These are phyloP conservation scores for Protonemura montana DNA, from an alignment of 2,888 invertebrate species.

Conservation along the genomic window DNA sequence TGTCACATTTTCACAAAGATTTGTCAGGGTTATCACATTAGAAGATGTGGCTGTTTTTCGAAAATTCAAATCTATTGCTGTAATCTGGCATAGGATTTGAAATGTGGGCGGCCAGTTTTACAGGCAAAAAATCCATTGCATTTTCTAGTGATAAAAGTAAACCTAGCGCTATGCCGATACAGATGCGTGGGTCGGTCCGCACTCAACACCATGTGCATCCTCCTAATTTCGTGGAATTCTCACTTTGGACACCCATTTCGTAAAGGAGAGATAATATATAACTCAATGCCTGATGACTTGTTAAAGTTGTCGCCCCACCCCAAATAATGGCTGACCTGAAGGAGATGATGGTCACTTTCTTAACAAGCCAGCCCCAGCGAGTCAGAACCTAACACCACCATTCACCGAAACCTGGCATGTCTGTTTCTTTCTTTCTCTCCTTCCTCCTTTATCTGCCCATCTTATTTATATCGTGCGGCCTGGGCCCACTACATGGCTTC, in stretches of 20 bases:
- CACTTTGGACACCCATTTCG: slow-evolving; percentile 26
- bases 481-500: background rate
- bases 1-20: no score
- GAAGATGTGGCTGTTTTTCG: no score
- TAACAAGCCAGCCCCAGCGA: slow-evolving; percentile 19
- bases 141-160: no score
- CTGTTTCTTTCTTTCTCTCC: slow-evolving; percentile 22
- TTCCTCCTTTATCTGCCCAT: background rate
- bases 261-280: slow-evolving; percentile 30
- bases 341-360: slow-evolving; percentile 21
- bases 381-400: slow-evolving; percentile 9
- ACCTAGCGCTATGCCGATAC: no score
- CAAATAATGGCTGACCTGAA: slow-evolving; percentile 7
- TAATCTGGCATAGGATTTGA: no score
- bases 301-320: slow-evolving; percentile 31
- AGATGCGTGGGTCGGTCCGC: no score
- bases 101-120: no score
- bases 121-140: no score
- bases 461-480: background rate
- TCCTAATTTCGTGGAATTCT: background rate
- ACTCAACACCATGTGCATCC: background rate
- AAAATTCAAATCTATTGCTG: no score
- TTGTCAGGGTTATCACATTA: no score
- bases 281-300: slow-evolving; percentile 39
- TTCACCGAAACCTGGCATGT: slow-evolving; percentile 7